These are phyloP conservation scores for Odocoileus hemionus DNA, from an alignment of 2,113 vertebrate species.

Conservation along the genomic window DNA sequence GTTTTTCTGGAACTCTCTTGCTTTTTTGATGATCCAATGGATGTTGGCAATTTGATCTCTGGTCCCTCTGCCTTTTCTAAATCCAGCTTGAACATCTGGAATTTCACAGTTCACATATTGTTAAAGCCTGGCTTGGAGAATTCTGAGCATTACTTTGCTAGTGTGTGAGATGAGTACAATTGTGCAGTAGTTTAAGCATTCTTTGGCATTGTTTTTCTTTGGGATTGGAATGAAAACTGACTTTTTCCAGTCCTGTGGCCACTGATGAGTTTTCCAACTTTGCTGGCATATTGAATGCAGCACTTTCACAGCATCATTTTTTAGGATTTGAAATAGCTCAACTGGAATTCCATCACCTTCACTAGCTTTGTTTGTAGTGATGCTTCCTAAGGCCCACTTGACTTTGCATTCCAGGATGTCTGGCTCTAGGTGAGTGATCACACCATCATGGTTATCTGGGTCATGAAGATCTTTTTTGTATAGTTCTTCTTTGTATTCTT, in stretches of 20 bases:
- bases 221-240: background rate
- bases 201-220: background rate
- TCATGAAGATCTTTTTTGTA: background rate
- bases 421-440: background rate
- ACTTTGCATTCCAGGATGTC: background rate
- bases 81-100: background rate
- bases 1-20: background rate
- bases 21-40: fast-evolving
- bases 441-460: background rate
- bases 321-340: background rate
- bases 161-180: background rate
- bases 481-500: background rate
- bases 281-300: background rate
- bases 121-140: background rate
- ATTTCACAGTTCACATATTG: fast-evolving
- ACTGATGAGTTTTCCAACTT: background rate
- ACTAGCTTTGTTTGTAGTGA: background rate
- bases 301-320: background rate
- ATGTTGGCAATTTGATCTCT: background rate
- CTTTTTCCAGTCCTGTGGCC: background rate
- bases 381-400: background rate
- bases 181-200: background rate
- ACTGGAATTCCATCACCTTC: background rate
- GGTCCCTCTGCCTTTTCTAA: background rate
- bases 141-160: background rate